phyloP scores from a whole-genome alignment of 2,797 vertebrate species.

The Rhabdophis nuchalis region DNA sequence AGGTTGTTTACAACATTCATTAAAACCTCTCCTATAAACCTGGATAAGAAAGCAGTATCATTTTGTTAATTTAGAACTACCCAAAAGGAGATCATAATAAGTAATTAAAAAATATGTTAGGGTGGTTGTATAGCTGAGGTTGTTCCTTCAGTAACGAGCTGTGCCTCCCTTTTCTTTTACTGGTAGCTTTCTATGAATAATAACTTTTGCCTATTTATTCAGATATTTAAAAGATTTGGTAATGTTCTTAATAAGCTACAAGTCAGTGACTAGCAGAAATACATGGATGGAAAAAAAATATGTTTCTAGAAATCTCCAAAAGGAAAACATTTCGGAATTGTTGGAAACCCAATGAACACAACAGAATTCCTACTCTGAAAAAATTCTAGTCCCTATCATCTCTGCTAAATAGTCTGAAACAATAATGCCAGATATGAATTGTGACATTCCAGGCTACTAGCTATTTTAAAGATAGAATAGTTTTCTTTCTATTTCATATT shows the following conservation, averaged over 20 bases:
- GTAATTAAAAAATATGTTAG: background rate
- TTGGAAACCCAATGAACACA: constrained; percentile 14
- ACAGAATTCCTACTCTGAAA: constrained; percentile 17
- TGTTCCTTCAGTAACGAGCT: background rate
- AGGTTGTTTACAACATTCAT: background rate
- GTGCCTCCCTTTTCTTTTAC: background rate
- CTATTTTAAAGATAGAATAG: constrained; percentile 29
- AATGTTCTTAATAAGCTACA: background rate
- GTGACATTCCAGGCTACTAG: constrained; percentile 33
- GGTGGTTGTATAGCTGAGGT: background rate
- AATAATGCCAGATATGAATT: constrained; percentile 64
- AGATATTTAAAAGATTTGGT: background rate
- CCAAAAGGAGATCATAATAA: background rate
- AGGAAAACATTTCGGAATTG: background rate
- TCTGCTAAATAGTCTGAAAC: constrained; percentile 45
- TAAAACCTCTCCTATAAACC: background rate
- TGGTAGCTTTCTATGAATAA: background rate
- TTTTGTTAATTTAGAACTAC: background rate
- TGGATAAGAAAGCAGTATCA: background rate
- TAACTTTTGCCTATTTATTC: background rate
- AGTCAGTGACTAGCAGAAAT: constrained; percentile 21
- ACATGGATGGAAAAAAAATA: constrained; percentile 1
- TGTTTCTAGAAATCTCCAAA: background rate
- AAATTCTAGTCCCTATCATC: constrained; percentile 27
- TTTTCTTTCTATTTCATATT: constrained; percentile 43